Conservation (phyloP, 2,888 invertebrate species). For the Cancer borealis region DNA sequence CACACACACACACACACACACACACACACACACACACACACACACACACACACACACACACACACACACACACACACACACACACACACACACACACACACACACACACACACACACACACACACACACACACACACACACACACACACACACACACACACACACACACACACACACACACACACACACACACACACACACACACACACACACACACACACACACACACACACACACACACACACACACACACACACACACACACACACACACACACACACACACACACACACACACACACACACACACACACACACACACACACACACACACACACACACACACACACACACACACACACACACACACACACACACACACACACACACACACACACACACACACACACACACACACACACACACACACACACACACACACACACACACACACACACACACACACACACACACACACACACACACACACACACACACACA, state of each 20-base stretch:
- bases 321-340: not conserved
- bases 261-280: not conserved
- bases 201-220: not conserved
- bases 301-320: not conserved
- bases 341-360: not conserved
- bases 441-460: not conserved
- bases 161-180: not conserved
- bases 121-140: not conserved
- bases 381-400: not conserved
- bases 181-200: not conserved
- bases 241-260: not conserved
- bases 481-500: not conserved
- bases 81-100: not conserved
- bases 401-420: not conserved
- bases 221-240: not conserved
- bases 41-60: not conserved
- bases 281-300: not conserved
- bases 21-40: not conserved
- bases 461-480: not conserved
- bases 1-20: not conserved
- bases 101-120: not conserved
- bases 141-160: not conserved
- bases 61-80: not conserved
- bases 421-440: not conserved
- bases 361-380: not conserved